A percentile compares a stretch with the other conserved stretches of the same genome.
These are phyloP conservation scores for Sebastes kiyomatsui DNA, from an alignment of 2,797 vertebrate species.

Conservation along the genomic window DNA sequence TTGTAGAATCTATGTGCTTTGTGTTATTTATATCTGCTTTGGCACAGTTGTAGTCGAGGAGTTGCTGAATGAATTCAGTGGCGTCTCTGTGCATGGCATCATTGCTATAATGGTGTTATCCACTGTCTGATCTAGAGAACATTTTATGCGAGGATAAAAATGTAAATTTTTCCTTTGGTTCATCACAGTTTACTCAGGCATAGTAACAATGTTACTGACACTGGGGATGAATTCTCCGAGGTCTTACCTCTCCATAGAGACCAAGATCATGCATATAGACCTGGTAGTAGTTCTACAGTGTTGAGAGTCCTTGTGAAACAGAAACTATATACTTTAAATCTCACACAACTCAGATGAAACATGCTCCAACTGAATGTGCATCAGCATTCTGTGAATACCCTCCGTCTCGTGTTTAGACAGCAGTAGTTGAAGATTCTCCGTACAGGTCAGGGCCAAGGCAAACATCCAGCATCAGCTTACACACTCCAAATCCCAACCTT, in stretches of 20 bases:
- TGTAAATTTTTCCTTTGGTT: too few relatives aligned
- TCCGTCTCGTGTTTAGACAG: slow-evolving; percentile 51
- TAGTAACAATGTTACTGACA: too few relatives aligned
- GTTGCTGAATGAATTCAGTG: too few relatives aligned
- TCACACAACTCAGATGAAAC: not conserved
- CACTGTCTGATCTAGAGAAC: rapidly evolving
- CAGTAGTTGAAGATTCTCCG: slow-evolving; percentile 45
- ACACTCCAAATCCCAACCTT: slow-evolving; percentile 60
- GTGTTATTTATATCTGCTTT: too few relatives aligned
- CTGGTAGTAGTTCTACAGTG: not conserved
- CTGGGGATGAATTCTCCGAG: too few relatives aligned
- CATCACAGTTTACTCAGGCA: too few relatives aligned
- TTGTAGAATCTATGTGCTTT: too few relatives aligned
- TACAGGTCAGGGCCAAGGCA: slow-evolving; percentile 62
- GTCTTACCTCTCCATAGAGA: too few relatives aligned
- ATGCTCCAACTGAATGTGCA: not conserved
- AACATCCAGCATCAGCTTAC: slow-evolving; percentile 68
- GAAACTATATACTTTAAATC: not conserved
- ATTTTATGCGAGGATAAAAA: rapidly evolving
- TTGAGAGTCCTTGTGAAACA: not conserved
- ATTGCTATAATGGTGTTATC: rapidly evolving
- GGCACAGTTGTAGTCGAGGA: too few relatives aligned
- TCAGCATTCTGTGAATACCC: slow-evolving; percentile 15
- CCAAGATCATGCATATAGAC: too few relatives aligned
- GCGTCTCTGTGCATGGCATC: rapidly evolving